Evolutionary conservation across 2,888 invertebrate genomes (phyloP).

Genomic region (Apotomis turbidana): DNA sequence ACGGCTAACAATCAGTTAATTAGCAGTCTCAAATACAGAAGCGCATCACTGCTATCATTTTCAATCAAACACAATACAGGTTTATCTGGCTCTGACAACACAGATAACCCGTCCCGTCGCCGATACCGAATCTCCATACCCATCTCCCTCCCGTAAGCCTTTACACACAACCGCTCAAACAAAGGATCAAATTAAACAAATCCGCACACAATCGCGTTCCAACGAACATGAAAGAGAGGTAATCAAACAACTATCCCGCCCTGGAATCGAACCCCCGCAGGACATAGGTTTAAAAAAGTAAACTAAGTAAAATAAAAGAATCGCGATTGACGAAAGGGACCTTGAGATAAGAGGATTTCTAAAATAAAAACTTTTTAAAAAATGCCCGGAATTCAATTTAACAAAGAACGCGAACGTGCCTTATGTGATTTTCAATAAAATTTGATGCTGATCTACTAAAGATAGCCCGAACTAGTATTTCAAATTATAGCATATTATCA

Average conservation of each 20-base stretch:
- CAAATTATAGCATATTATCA: too few relatives aligned
- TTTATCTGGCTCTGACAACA: slow-evolving; percentile 70
- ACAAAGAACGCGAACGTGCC: too few relatives aligned
- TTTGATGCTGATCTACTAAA: too few relatives aligned
- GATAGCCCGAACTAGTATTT: too few relatives aligned
- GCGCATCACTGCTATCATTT: slow-evolving; percentile 9
- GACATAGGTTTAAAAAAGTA: slow-evolving; percentile 41
- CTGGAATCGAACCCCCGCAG: slow-evolving; percentile 33
- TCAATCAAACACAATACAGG: slow-evolving; percentile 48
- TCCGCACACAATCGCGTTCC: slow-evolving; percentile 78
- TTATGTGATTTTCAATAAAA: too few relatives aligned
- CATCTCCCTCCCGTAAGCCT: slow-evolving; percentile 68
- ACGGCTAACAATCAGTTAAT: background rate
- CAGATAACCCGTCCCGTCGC: slow-evolving; percentile 61
- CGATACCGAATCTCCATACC: slow-evolving; percentile 69
- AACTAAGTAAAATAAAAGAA: background rate
- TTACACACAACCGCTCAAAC: slow-evolving; percentile 79
- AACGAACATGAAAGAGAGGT: slow-evolving; percentile 80
- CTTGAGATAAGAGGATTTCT: too few relatives aligned
- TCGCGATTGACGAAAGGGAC: background rate
- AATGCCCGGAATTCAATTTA: too few relatives aligned
- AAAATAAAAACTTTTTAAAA: too few relatives aligned
- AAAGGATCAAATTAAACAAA: slow-evolving; percentile 82
- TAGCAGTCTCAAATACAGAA: slow-evolving; percentile 3
- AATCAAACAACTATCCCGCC: slow-evolving; percentile 79